Conservation (phyloP, 35 echinoderm and acorn worm species). For the Eucidaris tribuloides region DNA sequence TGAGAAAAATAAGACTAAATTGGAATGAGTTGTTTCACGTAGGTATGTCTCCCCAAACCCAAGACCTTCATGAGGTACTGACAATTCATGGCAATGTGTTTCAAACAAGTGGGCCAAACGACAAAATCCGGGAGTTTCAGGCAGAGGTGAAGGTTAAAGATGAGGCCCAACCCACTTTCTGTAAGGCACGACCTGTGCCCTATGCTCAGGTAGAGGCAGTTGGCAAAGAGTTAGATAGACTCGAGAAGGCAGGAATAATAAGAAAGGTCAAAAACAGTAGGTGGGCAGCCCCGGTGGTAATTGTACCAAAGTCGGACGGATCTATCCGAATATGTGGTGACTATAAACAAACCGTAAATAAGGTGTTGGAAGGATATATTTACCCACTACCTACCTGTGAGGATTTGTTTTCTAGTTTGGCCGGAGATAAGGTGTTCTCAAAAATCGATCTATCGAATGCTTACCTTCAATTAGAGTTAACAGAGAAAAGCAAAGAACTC, state of each 20-base stretch:
- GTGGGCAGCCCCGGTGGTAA: background rate
- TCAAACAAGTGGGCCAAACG: slow-evolving; percentile 1
- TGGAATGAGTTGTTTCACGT: slow-evolving; percentile 18
- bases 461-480: slow-evolving; percentile 49
- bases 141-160: slow-evolving; percentile 39
- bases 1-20: slow-evolving; percentile 13
- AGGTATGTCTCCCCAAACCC: background rate
- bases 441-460: slow-evolving; percentile 60
- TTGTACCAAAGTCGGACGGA: slow-evolving; percentile 41
- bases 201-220: slow-evolving; percentile 47
- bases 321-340: slow-evolving; percentile 56
- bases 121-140: slow-evolving; percentile 14
- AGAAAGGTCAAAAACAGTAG: slow-evolving; percentile 6
- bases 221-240: slow-evolving; percentile 26
- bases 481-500: slow-evolving; percentile 18
- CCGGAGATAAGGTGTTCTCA: slow-evolving; percentile 34
- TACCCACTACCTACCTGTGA: slow-evolving; percentile 38
- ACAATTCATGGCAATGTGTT: background rate
- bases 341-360: slow-evolving; percentile 71
- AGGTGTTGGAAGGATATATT: slow-evolving; percentile 3
- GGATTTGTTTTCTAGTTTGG: slow-evolving; percentile 60
- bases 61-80: background rate
- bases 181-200: slow-evolving; percentile 48
- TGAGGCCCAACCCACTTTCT: slow-evolving; percentile 19
- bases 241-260: background rate